Evolutionary conservation across 2,113 vertebrate genomes (phyloP), one percentile per base, ranked within the genome.

Genomic region (Rhinopomastus cyanomelas): DNA sequence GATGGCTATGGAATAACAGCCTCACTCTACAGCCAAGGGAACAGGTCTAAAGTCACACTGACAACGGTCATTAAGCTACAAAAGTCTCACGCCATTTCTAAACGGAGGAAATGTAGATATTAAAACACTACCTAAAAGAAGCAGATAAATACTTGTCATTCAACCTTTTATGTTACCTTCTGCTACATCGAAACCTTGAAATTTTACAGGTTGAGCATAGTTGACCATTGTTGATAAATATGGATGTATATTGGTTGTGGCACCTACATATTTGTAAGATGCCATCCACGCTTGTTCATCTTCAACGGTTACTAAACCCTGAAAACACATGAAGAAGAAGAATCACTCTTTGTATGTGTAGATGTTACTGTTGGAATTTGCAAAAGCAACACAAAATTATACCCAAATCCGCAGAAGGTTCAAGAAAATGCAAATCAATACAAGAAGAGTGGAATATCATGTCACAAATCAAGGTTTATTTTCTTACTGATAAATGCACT

Each of bases 191-290:
- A 99, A 99, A 96, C 99, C 98, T 98, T 99, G 99, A 96, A 99
- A 99, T 96, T 99, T 99, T 93, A 99, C 98, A 2, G 99, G 99
- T 81, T 99, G 99, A 73, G 99, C 99, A 79, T 99, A 99, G 98
- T 99, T 99, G 97, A 99, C 98, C 99, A 99, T 99, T 46, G 99
- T 98, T 60, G 99, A 99, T 88, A 99, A 98, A 94, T 98, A 98
- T 0, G 99, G 99, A 95, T 99, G 99, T 96, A 99, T 99, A 93
- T 99, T 99, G 17, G 99, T 99, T 87, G 99, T 99, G 94, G 98
- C 99, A 92, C 99, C 99, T 75, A 99, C 99, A 52, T 99, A 99
- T 76, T 98, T 99, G 96, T 99, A 99, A 85, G 98, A 99, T 89
- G 99, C 98, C 94, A 99, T 99, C 96, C 99, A 98, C 2, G 98